phyloP scores from a whole-genome alignment of 2,797 vertebrate species.

The Coreius guichenoti region DNA sequence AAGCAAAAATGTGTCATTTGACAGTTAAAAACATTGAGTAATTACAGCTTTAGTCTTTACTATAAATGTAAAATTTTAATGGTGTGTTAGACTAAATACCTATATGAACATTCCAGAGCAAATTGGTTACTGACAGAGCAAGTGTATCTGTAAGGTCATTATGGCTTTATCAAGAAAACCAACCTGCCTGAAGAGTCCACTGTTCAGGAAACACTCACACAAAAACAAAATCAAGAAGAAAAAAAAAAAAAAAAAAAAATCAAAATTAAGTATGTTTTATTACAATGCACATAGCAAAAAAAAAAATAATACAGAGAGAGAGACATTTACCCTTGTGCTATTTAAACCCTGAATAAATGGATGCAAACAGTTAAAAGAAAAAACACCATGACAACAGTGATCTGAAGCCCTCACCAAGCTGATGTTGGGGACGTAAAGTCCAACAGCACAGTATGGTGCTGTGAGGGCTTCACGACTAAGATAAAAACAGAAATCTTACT shows the following conservation, averaged over 20 bases:
- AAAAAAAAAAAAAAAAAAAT: constrained; percentile 34
- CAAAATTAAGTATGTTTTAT: constrained; percentile 53
- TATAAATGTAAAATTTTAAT: not conserved
- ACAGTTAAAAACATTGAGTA: not conserved
- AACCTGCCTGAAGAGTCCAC: constrained; percentile 45
- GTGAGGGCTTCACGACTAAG: constrained; percentile 87
- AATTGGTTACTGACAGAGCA: not conserved
- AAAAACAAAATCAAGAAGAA: constrained; percentile 45
- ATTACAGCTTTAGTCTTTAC: not conserved
- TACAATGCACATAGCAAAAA: constrained; percentile 45
- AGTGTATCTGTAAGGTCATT: not conserved
- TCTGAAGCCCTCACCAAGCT: constrained; percentile 97
- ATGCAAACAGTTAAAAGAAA: constrained; percentile 60
- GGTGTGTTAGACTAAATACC: constrained; percentile 1
- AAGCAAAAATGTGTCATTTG: not conserved
- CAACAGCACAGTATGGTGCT: constrained; percentile 96
- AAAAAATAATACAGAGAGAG: not conserved
- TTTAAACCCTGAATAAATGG: constrained; percentile 51
- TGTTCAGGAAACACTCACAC: constrained; percentile 35
- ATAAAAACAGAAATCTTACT: constrained; percentile 84
- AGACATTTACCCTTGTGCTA: constrained; percentile 31
- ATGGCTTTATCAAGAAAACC: constrained; percentile 29
- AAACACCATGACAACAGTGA: constrained; percentile 77
- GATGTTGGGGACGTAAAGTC: constrained; percentile 95
- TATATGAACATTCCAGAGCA: constrained; percentile 23